Evolutionary conservation across 2,797 vertebrate genomes (phyloP).

Genomic region (Macrochelys suwanniensis): DNA sequence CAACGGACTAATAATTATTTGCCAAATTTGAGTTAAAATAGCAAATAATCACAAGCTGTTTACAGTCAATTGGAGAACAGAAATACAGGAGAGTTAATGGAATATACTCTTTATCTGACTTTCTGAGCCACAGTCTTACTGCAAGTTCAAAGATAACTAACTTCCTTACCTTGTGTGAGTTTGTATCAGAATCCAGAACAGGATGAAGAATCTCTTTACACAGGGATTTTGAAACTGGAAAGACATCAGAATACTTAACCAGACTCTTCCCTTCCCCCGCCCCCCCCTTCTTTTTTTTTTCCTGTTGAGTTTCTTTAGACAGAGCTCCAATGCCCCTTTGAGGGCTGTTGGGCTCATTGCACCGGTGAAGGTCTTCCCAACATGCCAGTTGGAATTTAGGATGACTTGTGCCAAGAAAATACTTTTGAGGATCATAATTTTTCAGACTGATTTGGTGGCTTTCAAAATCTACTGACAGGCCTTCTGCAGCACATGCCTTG

Average conservation of each 20-base stretch:
- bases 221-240: background rate
- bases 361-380: rapidly evolving
- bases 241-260: background rate
- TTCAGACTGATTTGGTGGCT: background rate
- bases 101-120: background rate
- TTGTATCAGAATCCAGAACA: background rate
- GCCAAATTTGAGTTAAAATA: background rate
- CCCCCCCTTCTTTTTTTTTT: too few species aligned
- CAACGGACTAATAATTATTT: background rate
- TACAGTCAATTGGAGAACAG: background rate
- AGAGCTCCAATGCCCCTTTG: background rate
- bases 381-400: background rate
- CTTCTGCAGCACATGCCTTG: background rate
- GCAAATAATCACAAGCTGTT: background rate
- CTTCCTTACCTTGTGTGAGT: background rate
- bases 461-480: background rate
- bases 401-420: background rate
- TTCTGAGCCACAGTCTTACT: background rate
- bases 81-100: background rate
- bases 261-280: background rate
- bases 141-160: background rate
- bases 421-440: rapidly evolving
- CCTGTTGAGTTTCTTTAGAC: background rate
- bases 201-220: background rate
- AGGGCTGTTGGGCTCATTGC: background rate